A percentile compares a stretch with the other conserved stretches of the same genome.
Conservation (phyloP, 2,888 invertebrate genomes). For the Mythimna albipuncta region DNA sequence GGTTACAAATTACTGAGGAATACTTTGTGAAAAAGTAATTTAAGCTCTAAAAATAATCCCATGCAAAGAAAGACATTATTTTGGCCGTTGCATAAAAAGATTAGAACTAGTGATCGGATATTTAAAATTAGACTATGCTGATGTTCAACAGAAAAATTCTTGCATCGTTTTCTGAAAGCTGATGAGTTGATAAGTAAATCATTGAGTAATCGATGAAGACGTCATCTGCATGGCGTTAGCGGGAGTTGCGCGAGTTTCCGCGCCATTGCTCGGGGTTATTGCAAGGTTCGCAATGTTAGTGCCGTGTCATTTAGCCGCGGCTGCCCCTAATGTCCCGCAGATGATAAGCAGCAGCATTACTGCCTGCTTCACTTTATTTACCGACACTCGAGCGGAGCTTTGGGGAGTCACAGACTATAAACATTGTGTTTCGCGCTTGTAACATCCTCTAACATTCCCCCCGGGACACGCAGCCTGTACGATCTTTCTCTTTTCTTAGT, state of each 20-base stretch:
- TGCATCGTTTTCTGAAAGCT: neutral
- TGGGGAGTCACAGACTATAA: constrained; percentile 2
- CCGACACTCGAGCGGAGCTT: neutral
- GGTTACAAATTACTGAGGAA: neutral
- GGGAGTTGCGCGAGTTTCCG: constrained; percentile 26
- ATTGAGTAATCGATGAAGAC: constrained; percentile 11
- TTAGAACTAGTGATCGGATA: too few relatives aligned
- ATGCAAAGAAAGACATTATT: too few relatives aligned
- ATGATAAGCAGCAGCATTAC: constrained; percentile 20
- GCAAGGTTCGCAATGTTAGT: constrained; percentile 42
- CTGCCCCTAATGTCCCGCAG: constrained; percentile 31
- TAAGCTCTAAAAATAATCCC: neutral
- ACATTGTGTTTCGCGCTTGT: constrained; percentile 18
- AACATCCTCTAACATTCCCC: constrained; percentile 23
- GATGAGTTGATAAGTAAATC: constrained; percentile 7
- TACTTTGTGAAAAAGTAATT: neutral
- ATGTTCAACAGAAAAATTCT: neutral
- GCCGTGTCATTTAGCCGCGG: constrained; percentile 35
- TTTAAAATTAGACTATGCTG: neutral
- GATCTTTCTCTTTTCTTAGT: constrained; percentile 12
- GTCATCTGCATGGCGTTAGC: constrained; percentile 16
- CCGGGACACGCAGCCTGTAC: constrained; percentile 15
- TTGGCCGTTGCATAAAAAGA: too few relatives aligned
- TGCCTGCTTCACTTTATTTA: constrained; percentile 12
- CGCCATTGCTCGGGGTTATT: constrained; percentile 26